A percentile compares a stretch with the other conserved stretches of the same genome.
phyloP scores from a whole-genome alignment of 2,113 vertebrate genomes.

The Lipotes vexillifer region DNA sequence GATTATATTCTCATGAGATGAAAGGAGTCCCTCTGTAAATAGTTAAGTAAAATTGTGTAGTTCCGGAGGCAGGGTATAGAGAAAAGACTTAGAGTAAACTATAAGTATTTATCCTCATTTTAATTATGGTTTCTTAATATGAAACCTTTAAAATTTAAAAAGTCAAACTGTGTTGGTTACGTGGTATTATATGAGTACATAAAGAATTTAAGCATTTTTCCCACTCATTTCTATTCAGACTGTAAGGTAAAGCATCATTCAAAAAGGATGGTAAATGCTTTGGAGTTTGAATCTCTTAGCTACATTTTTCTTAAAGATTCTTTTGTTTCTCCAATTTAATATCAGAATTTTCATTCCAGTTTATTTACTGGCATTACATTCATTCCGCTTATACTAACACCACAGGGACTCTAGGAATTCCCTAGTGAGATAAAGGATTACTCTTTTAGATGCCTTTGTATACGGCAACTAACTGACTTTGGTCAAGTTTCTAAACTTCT shows the following conservation, averaged over 20 bases:
- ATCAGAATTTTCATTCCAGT: not conserved
- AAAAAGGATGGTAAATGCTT: not conserved
- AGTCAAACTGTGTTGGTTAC: not conserved
- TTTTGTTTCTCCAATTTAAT: constrained; percentile 27
- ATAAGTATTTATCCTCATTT: not conserved
- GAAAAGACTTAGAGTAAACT: not conserved
- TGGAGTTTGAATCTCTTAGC: not conserved
- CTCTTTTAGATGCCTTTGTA: not conserved
- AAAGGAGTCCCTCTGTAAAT: not conserved
- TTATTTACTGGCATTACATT: not conserved
- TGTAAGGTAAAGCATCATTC: not conserved
- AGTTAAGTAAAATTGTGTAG: constrained; percentile 9
- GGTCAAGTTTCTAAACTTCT: not conserved
- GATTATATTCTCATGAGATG: constrained; percentile 26
- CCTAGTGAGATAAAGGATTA: not conserved
- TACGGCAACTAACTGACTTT: not conserved
- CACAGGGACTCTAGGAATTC: not conserved
- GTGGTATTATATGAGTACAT: not conserved
- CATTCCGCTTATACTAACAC: not conserved
- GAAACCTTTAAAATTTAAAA: constrained; percentile 7
- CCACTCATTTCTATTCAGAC: not conserved
- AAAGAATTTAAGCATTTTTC: not conserved
- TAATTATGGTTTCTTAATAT: constrained; percentile 31
- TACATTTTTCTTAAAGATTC: not conserved
- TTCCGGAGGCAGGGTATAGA: constrained; percentile 12